These are phyloP conservation scores for Chrysotoxum bicinctum DNA, from an alignment of 2,888 invertebrate species.

Conservation along the genomic window DNA sequence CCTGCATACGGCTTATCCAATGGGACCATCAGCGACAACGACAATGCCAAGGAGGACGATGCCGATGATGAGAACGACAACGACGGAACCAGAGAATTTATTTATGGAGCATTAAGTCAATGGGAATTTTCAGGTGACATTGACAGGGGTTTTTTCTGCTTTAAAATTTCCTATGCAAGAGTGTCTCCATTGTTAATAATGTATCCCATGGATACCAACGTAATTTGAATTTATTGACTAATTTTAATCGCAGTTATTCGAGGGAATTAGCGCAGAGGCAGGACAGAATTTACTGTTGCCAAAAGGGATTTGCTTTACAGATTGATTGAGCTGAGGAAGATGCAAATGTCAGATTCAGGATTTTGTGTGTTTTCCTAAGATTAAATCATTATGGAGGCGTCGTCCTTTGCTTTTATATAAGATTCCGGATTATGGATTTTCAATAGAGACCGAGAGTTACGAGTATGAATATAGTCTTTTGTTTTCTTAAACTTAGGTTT, in stretches of 20 bases:
- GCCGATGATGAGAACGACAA: background rate
- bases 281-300: constrained; percentile 27
- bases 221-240: constrained; percentile 68
- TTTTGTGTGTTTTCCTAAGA: constrained; percentile 17
- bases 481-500: background rate
- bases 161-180: constrained; percentile 6
- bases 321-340: constrained; percentile 30
- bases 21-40: background rate
- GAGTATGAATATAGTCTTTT: background rate
- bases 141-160: constrained; percentile 38
- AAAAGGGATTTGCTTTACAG: constrained; percentile 28
- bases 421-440: background rate
- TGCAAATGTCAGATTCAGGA: constrained; percentile 25
- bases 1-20: constrained; percentile 43
- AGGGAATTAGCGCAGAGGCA: background rate
- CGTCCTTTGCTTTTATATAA: background rate
- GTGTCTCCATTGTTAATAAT: constrained; percentile 25
- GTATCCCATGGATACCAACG: constrained; percentile 29
- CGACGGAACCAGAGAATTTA: constrained; percentile 12
- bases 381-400: background rate
- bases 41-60: background rate
- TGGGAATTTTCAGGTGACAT: constrained; percentile 52
- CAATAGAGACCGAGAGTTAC: background rate
- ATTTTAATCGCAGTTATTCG: constrained; percentile 56
- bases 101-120: constrained; percentile 57